Percentiles rank a stretch among this genome's conserved stretches.
Evolutionary conservation across 2,113 vertebrate species (phyloP).

Genomic region (Zapornia atra): DNA sequence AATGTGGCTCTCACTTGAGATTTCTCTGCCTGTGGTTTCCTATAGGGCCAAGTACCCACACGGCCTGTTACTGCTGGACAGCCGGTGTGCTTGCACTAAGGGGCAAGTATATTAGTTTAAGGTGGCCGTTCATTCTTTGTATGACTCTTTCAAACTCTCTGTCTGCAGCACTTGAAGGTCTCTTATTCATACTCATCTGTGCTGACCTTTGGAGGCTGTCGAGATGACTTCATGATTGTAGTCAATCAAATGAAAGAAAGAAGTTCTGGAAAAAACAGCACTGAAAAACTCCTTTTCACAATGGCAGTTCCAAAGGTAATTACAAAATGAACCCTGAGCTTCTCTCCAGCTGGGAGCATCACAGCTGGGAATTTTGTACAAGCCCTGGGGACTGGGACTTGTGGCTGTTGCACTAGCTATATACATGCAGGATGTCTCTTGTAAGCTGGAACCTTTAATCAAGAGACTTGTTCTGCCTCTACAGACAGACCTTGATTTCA

Average conservation of each 20-base stretch:
- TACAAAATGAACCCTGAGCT: background rate
- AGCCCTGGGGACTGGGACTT: background rate
- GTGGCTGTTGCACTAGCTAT: background rate
- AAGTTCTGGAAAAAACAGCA: slow-evolving; percentile 77
- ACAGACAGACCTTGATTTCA: background rate
- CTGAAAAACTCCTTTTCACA: slow-evolving; percentile 86
- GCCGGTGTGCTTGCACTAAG: background rate
- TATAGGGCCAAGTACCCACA: background rate
- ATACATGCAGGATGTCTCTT: background rate
- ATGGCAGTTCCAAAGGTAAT: slow-evolving; percentile 87
- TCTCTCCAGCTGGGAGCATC: background rate
- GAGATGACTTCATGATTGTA: slow-evolving; percentile 89
- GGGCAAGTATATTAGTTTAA: background rate
- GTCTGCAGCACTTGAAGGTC: slow-evolving; percentile 79
- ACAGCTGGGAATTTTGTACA: background rate
- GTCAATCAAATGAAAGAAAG: slow-evolving; percentile 83
- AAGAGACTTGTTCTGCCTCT: background rate
- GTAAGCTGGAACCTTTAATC: background rate
- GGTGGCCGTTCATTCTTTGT: background rate
- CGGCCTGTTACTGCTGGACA: background rate
- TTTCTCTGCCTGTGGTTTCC: background rate
- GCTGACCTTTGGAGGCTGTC: slow-evolving; percentile 88
- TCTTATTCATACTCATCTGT: slow-evolving; percentile 83
- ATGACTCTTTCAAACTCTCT: slow-evolving; percentile 38
- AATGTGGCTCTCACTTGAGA: background rate